These are phyloP conservation scores for Mormyrops boulengeri DNA, from an alignment of 2,797 vertebrate species.

Conservation along the genomic window DNA sequence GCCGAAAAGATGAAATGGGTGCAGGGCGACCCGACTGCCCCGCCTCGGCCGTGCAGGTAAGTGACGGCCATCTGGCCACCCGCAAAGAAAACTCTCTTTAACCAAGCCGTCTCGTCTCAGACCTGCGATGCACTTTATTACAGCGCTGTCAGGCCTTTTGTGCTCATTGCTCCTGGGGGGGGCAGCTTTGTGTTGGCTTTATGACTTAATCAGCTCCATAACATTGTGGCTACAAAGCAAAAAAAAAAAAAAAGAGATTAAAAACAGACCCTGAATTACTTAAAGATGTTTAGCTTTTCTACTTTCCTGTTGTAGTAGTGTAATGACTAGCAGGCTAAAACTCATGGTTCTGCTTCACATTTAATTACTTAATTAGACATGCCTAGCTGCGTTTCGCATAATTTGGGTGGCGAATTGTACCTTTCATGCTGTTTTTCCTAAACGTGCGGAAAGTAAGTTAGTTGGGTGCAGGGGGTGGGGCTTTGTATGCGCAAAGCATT, in stretches of 20 bases:
- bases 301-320: background rate
- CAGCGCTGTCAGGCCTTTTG: background rate
- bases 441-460: background rate
- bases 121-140: background rate
- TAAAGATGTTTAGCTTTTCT: background rate
- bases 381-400: background rate
- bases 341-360: background rate
- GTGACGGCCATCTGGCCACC: background rate
- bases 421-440: background rate
- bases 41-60: background rate
- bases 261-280: background rate
- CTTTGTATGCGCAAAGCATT: background rate
- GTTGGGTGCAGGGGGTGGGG: background rate
- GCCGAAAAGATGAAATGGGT: background rate
- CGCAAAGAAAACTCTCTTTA: background rate
- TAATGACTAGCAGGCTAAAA: background rate
- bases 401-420: background rate
- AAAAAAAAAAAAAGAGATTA: background rate
- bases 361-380: slow-evolving; percentile 3
- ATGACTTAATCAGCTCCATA: background rate
- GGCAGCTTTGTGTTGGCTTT: background rate
- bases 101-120: background rate
- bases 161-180: background rate
- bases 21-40: no score
- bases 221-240: background rate